Percentiles rank a stretch among this genome's conserved stretches.
phyloP scores from a whole-genome alignment of 2,113 vertebrate species.

The Scortum barcoo region DNA sequence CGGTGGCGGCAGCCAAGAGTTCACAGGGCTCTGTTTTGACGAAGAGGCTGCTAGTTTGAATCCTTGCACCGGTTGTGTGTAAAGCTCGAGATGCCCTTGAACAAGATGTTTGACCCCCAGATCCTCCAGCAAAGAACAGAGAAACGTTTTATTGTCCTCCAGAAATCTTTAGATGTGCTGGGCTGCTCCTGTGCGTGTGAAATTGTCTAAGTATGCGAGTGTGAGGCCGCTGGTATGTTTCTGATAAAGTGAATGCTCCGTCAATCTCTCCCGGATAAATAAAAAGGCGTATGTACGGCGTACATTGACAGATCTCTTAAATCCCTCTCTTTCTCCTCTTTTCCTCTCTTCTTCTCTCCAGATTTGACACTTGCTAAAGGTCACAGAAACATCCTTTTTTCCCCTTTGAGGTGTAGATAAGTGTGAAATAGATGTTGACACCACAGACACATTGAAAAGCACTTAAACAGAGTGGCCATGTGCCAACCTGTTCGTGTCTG shows the following conservation, averaged over 20 bases:
- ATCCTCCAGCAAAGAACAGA: constrained; percentile 10
- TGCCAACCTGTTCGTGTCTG: constrained; percentile 74
- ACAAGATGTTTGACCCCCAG: background rate
- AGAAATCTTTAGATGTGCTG: constrained; percentile 40
- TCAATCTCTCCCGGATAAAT: constrained; percentile 64
- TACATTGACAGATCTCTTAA: constrained; percentile 67
- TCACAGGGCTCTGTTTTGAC: constrained; percentile 25
- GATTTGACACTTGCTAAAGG: constrained; percentile 80
- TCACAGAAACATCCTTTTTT: constrained; percentile 78
- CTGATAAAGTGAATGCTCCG: constrained; percentile 66
- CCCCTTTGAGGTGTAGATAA: constrained; percentile 82
- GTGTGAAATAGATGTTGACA: constrained; percentile 85
- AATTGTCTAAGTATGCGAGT: constrained; percentile 43
- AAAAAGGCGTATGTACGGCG: constrained; percentile 76
- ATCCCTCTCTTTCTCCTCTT: constrained; percentile 48
- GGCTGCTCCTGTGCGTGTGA: constrained; percentile 45
- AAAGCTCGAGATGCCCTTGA: constrained; percentile 25
- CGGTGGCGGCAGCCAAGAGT: constrained; percentile 17
- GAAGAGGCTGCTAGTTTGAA: constrained; percentile 38
- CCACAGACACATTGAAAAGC: constrained; percentile 80
- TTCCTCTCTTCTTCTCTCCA: constrained; percentile 60
- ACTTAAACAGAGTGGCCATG: constrained; percentile 78
- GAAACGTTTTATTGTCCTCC: constrained; percentile 32
- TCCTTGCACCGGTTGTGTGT: background rate
- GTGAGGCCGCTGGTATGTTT: constrained; percentile 56